phyloP scores from a whole-genome alignment of 2,797 vertebrate species.

The Cyclura pinguis region DNA sequence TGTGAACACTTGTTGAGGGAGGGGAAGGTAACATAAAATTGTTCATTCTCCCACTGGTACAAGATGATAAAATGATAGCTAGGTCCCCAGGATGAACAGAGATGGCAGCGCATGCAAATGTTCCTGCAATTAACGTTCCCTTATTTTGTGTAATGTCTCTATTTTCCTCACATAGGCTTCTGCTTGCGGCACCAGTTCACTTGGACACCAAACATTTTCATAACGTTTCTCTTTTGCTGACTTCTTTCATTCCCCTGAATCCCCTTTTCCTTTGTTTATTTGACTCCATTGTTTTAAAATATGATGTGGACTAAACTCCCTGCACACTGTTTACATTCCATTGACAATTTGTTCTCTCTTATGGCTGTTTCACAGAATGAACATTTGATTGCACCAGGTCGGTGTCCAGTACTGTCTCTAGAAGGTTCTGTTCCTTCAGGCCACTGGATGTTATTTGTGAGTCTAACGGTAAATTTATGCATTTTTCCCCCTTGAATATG shows the following conservation, averaged over 20 bases:
- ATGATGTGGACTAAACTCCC: background rate
- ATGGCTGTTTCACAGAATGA: slow-evolving; percentile 11
- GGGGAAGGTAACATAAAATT: background rate
- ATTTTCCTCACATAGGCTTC: background rate
- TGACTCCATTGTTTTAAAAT: slow-evolving; percentile 19
- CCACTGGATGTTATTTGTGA: background rate
- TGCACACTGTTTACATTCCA: slow-evolving; percentile 33
- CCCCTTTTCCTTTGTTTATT: slow-evolving; percentile 4
- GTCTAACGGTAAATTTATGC: background rate
- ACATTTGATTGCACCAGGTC: slow-evolving; percentile 13
- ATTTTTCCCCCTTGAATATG: background rate
- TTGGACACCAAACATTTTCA: background rate
- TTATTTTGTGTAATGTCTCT: background rate
- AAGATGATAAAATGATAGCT: background rate
- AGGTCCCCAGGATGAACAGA: background rate
- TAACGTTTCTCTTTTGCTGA: background rate
- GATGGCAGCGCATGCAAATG: background rate
- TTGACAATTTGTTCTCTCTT: slow-evolving; percentile 1
- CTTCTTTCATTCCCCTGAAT: background rate
- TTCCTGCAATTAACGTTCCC: background rate
- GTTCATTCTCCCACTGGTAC: background rate
- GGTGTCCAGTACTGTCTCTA: background rate
- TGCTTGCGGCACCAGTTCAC: background rate
- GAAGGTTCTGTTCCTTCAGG: slow-evolving; percentile 20
- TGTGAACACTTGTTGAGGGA: background rate